Percentiles rank a stretch among this genome's conserved stretches.
phyloP scores from a whole-genome alignment of 2,113 vertebrate genomes.

The Trochalopteron elliotii region DNA sequence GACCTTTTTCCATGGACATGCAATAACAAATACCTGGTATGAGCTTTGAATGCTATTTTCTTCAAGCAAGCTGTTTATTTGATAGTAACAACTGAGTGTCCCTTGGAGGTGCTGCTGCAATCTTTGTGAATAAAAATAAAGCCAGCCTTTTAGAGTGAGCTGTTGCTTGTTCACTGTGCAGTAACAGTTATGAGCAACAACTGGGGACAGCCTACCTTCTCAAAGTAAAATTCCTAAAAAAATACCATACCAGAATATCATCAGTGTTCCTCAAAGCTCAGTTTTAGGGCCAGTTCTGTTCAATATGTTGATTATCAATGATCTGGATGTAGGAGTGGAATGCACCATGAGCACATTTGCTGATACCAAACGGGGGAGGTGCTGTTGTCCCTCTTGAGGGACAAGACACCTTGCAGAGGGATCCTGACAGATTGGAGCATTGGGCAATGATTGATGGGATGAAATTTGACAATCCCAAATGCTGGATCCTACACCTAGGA shows the following conservation, averaged over 20 bases:
- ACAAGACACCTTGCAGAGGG: background rate
- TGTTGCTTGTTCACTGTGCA: background rate
- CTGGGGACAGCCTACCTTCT: background rate
- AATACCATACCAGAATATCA: background rate
- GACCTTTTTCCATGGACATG: background rate
- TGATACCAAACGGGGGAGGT: background rate
- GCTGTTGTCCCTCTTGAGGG: background rate
- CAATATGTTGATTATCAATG: background rate
- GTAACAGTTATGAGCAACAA: background rate
- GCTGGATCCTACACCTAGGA: background rate
- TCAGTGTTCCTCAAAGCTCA: background rate
- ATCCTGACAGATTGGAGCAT: background rate
- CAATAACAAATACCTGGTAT: rapidly evolving
- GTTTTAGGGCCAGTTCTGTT: background rate
- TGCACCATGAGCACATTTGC: background rate
- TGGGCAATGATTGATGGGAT: background rate
- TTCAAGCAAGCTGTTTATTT: background rate
- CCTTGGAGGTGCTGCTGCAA: background rate
- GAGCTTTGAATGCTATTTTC: background rate
- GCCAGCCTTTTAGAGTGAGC: background rate
- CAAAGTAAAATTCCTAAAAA: background rate
- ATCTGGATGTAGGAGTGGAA: background rate
- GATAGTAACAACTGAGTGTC: background rate
- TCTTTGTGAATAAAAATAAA: background rate
- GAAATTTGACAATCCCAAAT: background rate